Base-by-base conservation (phyloP, 2,113 vertebrate species). In the Ondatra zibethicus region DNA sequence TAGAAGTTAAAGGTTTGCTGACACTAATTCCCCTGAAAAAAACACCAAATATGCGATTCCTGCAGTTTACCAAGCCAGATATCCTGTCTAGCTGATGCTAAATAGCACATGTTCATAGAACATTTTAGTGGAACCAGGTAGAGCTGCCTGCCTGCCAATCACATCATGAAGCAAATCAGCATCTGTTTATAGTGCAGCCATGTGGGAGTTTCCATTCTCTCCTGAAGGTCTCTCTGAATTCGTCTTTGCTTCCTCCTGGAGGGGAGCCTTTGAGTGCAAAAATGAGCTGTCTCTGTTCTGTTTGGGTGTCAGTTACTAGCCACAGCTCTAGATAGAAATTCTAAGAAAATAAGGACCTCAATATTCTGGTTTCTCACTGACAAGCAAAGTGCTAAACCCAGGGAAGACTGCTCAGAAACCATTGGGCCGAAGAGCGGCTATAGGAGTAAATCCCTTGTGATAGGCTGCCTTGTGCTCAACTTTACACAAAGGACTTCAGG, bases 11-110 rank as follows among this genome's bases (percentile, higher is more conserved):
- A 58, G 58, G 58, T 58, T 58, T 66, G 65, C 12, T 7, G 76
- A 36, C 0, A 42, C 17, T 10, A 31, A 31, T 36, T 73, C 19
- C 1, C 31, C 33, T 1, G 5, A n/a, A 1, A 82, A 36, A 14
- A 0, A 52, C 9, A 17, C 27, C 17, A 1, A 11, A 25, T 29
- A 1, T 0, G 0, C 1, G 19, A 39, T 12, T 6, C 47, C 16
- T 76, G 29, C 13, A 50, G 5, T 61, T n/a, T 45, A n/a, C 33
- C 19, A 7, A 0, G 10, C 19, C 0, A 39, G 29, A 7, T 10
- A 5, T 42, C 19, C 47, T 6, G n/a, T 17, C 86, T 72, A 87
- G 33, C 12, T 50, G 45, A 27, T 36, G 25, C 39, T 0, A 0
- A 55, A 73, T 3, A 17, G 61, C 13, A 33, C 36, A 3, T 5